Conservation (phyloP, 2,797 vertebrate species). For the Sandelia bainsii region DNA sequence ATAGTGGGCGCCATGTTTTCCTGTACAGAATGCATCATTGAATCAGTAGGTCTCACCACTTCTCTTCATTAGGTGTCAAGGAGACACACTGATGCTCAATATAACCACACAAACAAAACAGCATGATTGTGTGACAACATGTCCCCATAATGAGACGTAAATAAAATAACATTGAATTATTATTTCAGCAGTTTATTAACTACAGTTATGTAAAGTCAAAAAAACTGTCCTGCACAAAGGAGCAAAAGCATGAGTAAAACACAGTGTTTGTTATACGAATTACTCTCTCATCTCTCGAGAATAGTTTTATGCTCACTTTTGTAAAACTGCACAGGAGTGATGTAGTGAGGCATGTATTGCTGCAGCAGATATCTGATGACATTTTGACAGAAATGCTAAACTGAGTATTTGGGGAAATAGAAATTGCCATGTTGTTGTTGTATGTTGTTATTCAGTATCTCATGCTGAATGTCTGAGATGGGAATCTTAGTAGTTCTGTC, state of each 20-base stretch:
- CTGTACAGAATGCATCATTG: slow-evolving; percentile 95
- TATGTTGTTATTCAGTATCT: not conserved
- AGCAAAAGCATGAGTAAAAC: too few relatives aligned
- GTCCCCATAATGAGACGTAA: too few relatives aligned
- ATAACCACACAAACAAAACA: not conserved
- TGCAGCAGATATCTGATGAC: not conserved
- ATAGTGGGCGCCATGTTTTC: slow-evolving; percentile 99
- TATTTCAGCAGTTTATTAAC: too few relatives aligned
- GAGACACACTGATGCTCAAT: not conserved
- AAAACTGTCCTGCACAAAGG: too few relatives aligned
- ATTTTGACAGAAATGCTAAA: not conserved
- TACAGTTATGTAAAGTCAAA: too few relatives aligned
- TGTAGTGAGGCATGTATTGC: not conserved
- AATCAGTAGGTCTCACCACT: slow-evolving; percentile 90
- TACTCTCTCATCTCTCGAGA: not conserved
- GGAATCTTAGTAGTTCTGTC: not conserved
- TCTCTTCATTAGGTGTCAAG: not conserved
- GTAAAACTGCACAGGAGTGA: not conserved
- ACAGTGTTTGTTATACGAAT: not conserved
- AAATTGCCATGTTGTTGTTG: not conserved
- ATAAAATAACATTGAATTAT: too few relatives aligned
- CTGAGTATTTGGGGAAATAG: not conserved
- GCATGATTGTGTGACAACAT: not conserved
- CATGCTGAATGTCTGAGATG: not conserved
- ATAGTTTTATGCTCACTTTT: not conserved